Evolutionary conservation across 2,797 vertebrate genomes (phyloP).

Genomic region (Jordanella pulchra): DNA sequence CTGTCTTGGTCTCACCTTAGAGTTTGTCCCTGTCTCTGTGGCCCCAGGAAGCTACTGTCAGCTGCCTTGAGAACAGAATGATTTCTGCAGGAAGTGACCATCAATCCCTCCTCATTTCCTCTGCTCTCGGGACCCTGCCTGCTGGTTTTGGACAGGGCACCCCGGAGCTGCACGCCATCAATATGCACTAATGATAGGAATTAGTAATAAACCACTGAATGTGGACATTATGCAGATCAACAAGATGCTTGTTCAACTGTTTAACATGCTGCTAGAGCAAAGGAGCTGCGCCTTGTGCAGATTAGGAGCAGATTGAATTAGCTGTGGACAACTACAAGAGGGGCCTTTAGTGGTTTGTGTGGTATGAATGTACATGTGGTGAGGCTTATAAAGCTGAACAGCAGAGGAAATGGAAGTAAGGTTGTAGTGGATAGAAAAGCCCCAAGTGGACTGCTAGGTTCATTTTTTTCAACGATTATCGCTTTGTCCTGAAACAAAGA

Average conservation of each 20-base stretch:
- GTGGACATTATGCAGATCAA: conserved; percentile 74
- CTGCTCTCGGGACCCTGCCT: conserved; percentile 57
- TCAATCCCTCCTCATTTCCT: conserved; percentile 79
- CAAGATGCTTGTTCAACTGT: conserved; percentile 64
- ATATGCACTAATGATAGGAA: conserved; percentile 78
- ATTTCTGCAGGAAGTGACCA: conserved; percentile 78
- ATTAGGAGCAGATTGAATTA: conserved; percentile 72
- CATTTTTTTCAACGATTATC: conserved; percentile 66
- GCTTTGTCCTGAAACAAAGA: conserved; percentile 72
- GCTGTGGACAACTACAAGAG: conserved; percentile 57
- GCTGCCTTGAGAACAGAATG: conserved; percentile 62
- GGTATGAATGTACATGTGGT: conserved; percentile 55
- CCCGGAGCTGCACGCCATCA: conserved; percentile 65
- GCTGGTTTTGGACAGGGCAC: conserved; percentile 56
- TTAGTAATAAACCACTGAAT: conserved; percentile 74
- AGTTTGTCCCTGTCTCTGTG: conserved; percentile 51
- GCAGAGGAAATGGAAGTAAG: conserved; percentile 53
- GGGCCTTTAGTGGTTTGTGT: conserved; percentile 53
- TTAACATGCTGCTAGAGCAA: conserved; percentile 52
- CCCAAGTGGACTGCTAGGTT: conserved; percentile 50
- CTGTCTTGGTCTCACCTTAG: conserved; percentile 16
- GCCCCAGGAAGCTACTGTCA: conserved; percentile 78
- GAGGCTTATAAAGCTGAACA: conserved; percentile 51
- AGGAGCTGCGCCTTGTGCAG: conserved; percentile 47
- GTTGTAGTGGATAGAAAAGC: conserved; percentile 56